Conservation (phyloP, 2,797 vertebrate species). For the Premnoplex brunnescens region DNA sequence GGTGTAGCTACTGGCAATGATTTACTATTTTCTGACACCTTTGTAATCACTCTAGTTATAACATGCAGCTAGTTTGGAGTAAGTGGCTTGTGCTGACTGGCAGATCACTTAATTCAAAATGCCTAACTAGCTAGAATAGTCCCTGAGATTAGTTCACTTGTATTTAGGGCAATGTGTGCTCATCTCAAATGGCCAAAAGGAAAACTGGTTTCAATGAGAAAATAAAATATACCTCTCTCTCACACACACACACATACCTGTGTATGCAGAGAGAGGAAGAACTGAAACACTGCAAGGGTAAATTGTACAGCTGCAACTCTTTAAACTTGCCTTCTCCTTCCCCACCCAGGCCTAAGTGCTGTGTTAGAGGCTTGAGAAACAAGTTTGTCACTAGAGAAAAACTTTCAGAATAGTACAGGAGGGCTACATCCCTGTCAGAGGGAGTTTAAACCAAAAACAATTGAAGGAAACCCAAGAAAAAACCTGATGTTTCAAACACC, state of each 20-base stretch:
- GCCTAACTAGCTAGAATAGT: neutral
- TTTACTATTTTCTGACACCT: neutral
- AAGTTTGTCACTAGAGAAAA: neutral
- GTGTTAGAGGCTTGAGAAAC: neutral
- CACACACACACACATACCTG: neutral
- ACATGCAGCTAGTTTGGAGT: neutral
- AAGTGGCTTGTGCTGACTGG: neutral
- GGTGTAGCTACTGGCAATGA: neutral
- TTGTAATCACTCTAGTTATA: neutral
- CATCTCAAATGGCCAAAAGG: neutral
- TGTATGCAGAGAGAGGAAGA: neutral
- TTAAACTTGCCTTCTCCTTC: neutral
- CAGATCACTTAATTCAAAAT: neutral
- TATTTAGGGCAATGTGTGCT: neutral
- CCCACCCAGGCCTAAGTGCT: neutral
- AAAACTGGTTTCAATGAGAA: neutral
- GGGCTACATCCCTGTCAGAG: neutral
- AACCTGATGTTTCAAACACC: neutral
- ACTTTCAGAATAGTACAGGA: neutral
- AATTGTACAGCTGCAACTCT: neutral
- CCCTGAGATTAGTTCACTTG: neutral
- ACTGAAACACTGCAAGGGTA: neutral
- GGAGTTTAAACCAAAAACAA: neutral
- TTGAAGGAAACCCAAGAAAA: neutral
- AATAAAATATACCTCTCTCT: neutral